Base-by-base conservation (phyloP, 2,888 invertebrate species). In the Drosophila ochracea region DNA sequence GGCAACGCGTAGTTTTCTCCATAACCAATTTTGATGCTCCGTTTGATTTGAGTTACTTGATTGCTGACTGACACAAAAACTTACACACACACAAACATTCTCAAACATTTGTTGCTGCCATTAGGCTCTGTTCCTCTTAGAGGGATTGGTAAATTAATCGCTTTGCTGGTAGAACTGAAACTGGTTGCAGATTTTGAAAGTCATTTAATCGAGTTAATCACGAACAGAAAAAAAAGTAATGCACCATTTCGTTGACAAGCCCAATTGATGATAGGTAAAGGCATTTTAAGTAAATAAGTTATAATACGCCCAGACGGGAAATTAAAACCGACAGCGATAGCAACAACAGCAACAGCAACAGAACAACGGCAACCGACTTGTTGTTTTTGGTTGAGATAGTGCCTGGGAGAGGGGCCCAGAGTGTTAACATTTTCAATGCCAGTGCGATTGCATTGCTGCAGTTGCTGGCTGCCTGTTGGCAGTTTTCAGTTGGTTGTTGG, bases 301-400 rank as follows among this genome's bases (percentile, higher is more conserved):
- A 70, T 77, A 74, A 80, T 69, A 70, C 61, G 35, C 54, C 64
- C 82, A 82, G 84, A 89, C 91, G 85, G 89, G 86, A 90, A 90
- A 89, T 88, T 87, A 82, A 84, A 84, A 81, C 73, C 73, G 88
- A 80, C 83, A 71, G 62, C 47, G 4, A 10, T n/a, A 41, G 0
- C 41, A n/a, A 1, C n/a, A 41, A 0, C 75, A 66, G 52, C 25
- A 25, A 25, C 58, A 50, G 9, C 50, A 55, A 19, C 49, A 52
- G 30, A 52, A 50, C 50, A 50, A 47, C 43, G 43, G 49, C 57
- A 60, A 54, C 41, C 39, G 35, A 62, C 62, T 35, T 63, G 61
- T 64, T 68, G 63, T 47, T 54, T 9, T 4, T 19, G 21, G 50
- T 35, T 6, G 11, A 7, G 62, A 5, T 25, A 33, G 37, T 41